Conservation (phyloP, 2,888 invertebrate species). For the Chrysina gloriosa region DNA sequence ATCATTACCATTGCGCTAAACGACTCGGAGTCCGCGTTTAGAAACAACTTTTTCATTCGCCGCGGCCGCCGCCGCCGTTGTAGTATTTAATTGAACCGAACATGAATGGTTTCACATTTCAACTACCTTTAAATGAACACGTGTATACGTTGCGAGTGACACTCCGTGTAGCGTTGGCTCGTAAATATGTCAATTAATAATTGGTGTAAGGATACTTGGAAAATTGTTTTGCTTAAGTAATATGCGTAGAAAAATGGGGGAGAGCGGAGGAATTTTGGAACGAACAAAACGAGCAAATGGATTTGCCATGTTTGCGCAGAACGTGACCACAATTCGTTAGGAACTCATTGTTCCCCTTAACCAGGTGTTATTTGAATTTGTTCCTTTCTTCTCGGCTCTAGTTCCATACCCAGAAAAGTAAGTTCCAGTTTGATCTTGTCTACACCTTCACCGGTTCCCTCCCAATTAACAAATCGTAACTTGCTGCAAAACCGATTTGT, state of each 20-base stretch:
- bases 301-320: background rate
- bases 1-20: conserved; percentile 33
- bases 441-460: too few species aligned
- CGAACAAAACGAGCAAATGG: background rate
- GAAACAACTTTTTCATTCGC: conserved; percentile 23
- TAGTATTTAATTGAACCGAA: conserved; percentile 31
- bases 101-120: conserved; percentile 26
- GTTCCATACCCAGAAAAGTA: too few species aligned
- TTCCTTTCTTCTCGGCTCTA: too few species aligned
- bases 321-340: too few species aligned
- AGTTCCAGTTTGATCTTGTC: too few species aligned
- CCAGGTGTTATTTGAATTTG: too few species aligned
- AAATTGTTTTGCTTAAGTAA: conserved; percentile 27
- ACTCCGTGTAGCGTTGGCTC: conserved; percentile 1
- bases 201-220: conserved; percentile 25
- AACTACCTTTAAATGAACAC: conserved; percentile 31
- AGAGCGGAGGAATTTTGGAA: background rate
- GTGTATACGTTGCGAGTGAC: conserved; percentile 10
- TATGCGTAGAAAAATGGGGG: background rate
- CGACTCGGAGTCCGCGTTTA: conserved; percentile 28
- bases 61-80: too few species aligned
- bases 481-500: too few species aligned
- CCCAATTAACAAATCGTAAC: too few species aligned
- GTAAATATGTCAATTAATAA: conserved; percentile 26
- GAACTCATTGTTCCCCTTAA: too few species aligned